phyloP scores from a whole-genome alignment of 1,140 invertebrate species.

The Apis mellifera region DNA sequence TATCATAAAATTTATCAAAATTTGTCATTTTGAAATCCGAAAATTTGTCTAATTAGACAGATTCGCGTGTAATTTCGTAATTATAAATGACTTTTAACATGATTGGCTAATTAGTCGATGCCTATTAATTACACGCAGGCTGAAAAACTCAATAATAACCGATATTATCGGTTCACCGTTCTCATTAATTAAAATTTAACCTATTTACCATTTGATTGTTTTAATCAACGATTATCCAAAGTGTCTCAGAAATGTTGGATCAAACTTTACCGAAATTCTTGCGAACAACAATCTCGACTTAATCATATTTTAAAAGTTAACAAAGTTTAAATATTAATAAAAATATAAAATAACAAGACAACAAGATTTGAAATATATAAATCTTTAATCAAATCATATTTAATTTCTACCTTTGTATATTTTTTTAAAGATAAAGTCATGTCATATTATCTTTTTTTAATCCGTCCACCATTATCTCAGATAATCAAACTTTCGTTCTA shows the following conservation, averaged over 20 bases:
- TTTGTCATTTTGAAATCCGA: not conserved
- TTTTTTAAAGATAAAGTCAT: too few species aligned
- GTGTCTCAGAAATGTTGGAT: not conserved
- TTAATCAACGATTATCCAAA: not conserved
- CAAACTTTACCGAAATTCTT: not conserved
- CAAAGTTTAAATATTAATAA: too few species aligned
- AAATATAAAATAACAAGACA: too few species aligned
- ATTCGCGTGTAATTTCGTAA: slow-evolving; percentile 7
- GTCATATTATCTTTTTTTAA: too few species aligned
- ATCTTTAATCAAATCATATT: too few species aligned
- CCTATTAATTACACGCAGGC: slow-evolving; percentile 9
- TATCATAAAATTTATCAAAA: too few species aligned
- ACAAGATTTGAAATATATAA: too few species aligned
- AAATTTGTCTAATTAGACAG: slow-evolving; percentile 28
- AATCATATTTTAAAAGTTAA: not conserved
- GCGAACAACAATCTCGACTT: not conserved
- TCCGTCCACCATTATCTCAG: too few species aligned
- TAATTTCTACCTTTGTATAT: too few species aligned
- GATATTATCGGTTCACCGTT: not conserved
- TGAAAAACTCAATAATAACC: slow-evolving; percentile 32
- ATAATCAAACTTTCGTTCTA: too few species aligned
- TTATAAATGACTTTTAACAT: slow-evolving; percentile 37
- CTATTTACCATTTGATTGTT: not conserved
- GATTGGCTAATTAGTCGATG: slow-evolving; percentile 21
- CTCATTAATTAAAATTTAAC: slow-evolving; percentile 37